phyloP scores from a whole-genome alignment of 2,113 vertebrate species.

The Condylura cristata region DNA sequence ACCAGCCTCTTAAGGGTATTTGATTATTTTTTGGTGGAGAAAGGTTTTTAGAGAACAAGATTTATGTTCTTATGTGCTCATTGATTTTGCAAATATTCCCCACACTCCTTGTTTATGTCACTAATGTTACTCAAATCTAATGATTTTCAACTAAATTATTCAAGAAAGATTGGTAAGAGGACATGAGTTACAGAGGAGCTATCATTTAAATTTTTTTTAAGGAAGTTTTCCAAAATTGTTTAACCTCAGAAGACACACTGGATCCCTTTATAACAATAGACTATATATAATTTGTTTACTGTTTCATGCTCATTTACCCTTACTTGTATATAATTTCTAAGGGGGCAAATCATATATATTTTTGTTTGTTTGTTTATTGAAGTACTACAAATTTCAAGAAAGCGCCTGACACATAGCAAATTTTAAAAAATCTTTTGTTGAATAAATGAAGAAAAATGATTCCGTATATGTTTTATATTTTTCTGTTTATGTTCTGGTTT shows the following conservation, averaged over 20 bases:
- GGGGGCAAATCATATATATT: not conserved
- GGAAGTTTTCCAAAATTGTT: not conserved
- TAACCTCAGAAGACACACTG: not conserved
- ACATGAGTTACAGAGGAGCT: not conserved
- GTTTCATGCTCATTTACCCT: not conserved
- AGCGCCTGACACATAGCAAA: not conserved
- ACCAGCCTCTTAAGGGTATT: not conserved
- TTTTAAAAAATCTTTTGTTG: not conserved
- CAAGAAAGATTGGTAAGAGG: not conserved
- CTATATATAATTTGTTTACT: not conserved
- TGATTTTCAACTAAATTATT: slow-evolving; percentile 1
- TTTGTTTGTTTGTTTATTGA: not conserved
- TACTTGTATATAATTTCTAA: not conserved
- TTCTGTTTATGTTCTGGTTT: not conserved
- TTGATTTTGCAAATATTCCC: not conserved
- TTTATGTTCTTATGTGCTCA: not conserved
- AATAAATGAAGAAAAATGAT: not conserved
- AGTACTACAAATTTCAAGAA: not conserved
- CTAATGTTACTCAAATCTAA: not conserved
- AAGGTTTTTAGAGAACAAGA: not conserved
- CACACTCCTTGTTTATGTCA: not conserved
- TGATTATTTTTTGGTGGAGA: not conserved
- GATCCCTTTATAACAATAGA: not conserved
- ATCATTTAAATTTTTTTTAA: not conserved
- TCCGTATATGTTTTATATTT: not conserved